Conservation (phyloP, 2,113 vertebrate genomes). For the Lucifuga dentata region DNA sequence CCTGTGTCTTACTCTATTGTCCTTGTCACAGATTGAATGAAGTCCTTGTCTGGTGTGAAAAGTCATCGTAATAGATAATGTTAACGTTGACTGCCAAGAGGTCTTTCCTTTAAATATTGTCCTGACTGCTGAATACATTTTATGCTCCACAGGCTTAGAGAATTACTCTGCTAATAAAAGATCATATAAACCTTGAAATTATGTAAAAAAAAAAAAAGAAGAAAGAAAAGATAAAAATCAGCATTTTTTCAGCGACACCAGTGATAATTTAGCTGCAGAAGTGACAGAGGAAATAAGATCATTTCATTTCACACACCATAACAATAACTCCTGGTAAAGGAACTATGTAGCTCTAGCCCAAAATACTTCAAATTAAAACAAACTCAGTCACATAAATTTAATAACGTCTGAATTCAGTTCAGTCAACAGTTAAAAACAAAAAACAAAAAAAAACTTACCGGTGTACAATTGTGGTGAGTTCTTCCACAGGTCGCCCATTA, state of each 20-base stretch:
- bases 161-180: conserved; percentile 32
- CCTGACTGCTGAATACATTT: conserved; percentile 42
- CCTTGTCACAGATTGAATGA: conserved; percentile 42
- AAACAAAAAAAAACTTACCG: no score
- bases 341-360: no score
- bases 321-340: no score
- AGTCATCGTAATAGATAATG: conserved; percentile 34
- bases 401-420: no score
- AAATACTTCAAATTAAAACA: no score
- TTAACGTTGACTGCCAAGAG: conserved; percentile 39
- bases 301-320: no score
- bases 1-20: conserved; percentile 39
- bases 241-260: conserved; percentile 1
- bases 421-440: no score
- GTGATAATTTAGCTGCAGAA: background rate
- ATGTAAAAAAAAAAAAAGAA: no score
- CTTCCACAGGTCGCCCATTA: conserved; percentile 92
- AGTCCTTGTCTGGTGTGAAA: conserved; percentile 30
- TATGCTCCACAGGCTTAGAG: conserved; percentile 30
- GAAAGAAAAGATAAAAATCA: no score
- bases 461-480: conserved; percentile 90
- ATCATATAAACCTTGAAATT: conserved; percentile 40
- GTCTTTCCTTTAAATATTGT: conserved; percentile 16
- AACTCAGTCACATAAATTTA: no score
- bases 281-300: background rate